Evolutionary conservation across 2,113 vertebrate genomes (phyloP).

Genomic region (Epinephelus cyanopodus): DNA sequence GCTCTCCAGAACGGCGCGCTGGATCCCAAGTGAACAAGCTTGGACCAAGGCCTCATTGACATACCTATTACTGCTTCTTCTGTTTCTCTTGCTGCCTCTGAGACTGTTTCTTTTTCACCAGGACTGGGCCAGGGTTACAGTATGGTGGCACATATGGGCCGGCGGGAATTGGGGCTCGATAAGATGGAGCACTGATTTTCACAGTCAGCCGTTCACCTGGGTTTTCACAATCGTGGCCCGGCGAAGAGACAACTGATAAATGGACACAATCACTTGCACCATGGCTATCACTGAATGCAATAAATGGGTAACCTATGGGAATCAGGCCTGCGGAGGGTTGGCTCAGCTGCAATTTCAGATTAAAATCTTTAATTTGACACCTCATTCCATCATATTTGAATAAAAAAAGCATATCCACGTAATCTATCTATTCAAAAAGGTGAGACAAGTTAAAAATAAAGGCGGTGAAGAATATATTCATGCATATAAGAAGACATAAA

Average conservation of each 20-base stretch:
- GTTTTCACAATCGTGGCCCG: conserved; percentile 21
- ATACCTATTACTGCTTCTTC: conserved; percentile 47
- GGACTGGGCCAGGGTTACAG: conserved; percentile 11
- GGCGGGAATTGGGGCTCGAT: conserved; percentile 28
- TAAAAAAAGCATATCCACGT: not conserved
- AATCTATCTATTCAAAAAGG: too few species aligned
- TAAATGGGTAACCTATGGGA: conserved; percentile 1
- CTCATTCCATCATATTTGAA: not conserved
- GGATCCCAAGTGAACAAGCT: conserved; percentile 54
- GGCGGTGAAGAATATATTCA: not conserved
- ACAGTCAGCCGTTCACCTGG: conserved; percentile 2
- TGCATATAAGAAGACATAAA: not conserved
- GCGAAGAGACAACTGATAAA: conserved; percentile 23
- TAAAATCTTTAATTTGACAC: conserved; percentile 8
- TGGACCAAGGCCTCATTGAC: conserved; percentile 47
- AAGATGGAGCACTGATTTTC: conserved; percentile 34
- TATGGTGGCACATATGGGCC: conserved; percentile 42
- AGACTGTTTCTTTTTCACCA: conserved; percentile 26
- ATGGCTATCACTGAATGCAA: not conserved
- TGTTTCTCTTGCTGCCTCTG: conserved; percentile 20
- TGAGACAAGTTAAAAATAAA: not conserved
- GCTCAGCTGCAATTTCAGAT: conserved; percentile 2
- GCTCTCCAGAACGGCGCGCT: conserved; percentile 32
- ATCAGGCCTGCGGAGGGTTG: not conserved
- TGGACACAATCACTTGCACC: not conserved